Conservation (phyloP, 2,113 vertebrate genomes). For the Eulemur macaco region DNA sequence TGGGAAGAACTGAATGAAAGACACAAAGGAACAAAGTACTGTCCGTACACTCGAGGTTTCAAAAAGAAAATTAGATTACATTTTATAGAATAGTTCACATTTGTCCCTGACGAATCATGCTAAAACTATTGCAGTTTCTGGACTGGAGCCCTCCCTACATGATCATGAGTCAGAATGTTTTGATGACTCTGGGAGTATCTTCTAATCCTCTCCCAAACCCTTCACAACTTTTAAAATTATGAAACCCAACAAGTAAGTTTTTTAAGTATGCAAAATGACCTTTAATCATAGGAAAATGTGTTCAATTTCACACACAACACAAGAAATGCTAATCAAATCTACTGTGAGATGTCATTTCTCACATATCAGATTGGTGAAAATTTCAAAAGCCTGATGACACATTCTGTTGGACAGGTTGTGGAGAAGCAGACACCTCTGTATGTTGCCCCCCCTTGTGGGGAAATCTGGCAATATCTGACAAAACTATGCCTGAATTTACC, state of each 20-base stretch:
- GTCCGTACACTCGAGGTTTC: not conserved
- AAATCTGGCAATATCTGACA: not conserved
- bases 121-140: not conserved
- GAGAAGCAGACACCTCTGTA: not conserved
- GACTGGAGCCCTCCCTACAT: not conserved
- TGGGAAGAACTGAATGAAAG: not conserved
- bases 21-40: not conserved
- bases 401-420: too few species aligned
- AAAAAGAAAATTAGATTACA: not conserved
- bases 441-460: not conserved
- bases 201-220: not conserved
- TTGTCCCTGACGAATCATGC: not conserved
- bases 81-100: not conserved
- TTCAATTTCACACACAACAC: not conserved
- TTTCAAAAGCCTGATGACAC: not conserved
- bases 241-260: not conserved
- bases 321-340: not conserved
- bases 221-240: not conserved
- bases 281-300: not conserved
- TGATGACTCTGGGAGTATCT: not conserved
- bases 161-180: not conserved
- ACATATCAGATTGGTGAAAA: not conserved
- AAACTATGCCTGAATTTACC: not conserved
- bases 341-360: not conserved
- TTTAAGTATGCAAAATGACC: not conserved